phyloP scores from a whole-genome alignment of 2,888 invertebrate genomes.

The Micoletzkya japonica region DNA sequence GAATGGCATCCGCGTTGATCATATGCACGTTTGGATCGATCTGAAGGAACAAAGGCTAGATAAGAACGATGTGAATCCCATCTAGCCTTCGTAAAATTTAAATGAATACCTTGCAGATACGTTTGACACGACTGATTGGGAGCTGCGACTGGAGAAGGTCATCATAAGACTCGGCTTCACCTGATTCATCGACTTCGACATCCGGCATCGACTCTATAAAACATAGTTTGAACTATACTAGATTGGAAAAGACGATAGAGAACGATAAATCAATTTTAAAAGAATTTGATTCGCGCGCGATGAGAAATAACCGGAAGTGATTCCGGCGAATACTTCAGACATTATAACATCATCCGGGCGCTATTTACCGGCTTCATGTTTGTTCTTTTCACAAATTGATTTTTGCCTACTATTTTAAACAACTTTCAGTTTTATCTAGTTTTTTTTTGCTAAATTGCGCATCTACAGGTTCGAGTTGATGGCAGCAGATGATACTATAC shows the following conservation, averaged over 20 bases:
- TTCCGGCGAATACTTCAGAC: too few relatives aligned
- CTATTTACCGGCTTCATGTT: too few relatives aligned
- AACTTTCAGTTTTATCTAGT: neutral
- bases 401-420: neutral
- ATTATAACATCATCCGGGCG: too few relatives aligned
- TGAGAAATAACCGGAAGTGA: too few relatives aligned
- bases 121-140: conserved; percentile 40
- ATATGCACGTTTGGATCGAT: conserved; percentile 45
- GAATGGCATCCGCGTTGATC: conserved; percentile 45
- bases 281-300: too few relatives aligned
- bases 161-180: neutral
- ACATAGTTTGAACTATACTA: too few relatives aligned
- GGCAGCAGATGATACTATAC: neutral
- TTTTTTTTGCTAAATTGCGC: neutral
- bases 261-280: too few relatives aligned
- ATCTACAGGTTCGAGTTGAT: neutral
- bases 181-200: neutral
- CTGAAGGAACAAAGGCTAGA: neutral
- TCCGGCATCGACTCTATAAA: neutral
- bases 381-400: too few relatives aligned
- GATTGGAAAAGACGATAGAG: neutral
- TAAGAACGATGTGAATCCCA: neutral
- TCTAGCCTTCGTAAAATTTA: too few relatives aligned
- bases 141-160: conserved; percentile 36
- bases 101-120: conserved; percentile 30